Base-by-base conservation (phyloP, 2,888 invertebrate genomes). In the Drosophila limbata region DNA sequence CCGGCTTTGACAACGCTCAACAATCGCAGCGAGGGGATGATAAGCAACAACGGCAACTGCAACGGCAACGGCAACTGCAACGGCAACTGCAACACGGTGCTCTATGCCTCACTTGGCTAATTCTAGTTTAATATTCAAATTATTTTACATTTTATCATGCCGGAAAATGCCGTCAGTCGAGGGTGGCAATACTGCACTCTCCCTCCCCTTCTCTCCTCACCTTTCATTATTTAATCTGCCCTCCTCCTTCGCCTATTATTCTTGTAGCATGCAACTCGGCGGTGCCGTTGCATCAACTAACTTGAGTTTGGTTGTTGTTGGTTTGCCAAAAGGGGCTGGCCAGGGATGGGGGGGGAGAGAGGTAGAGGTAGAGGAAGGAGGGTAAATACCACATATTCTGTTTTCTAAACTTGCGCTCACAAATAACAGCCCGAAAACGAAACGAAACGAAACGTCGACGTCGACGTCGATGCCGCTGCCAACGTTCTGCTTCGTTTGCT, bases 41-140 rank as follows among this genome's bases (percentile, higher is more conserved):
- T 19, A 45, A 40, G 55, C 48, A 40, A 39, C 45, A 35, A 39
- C 52, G 17, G 52, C 31, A 19, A 42, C 13, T 5, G 25, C 6
- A 35, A 55, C 17, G 15, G 13, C 21, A 21, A 19, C 19, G 1
- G 37, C 44, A 17, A 31, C 45, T 9, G 52, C 39, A 19, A 50
- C 31, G 9, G 50, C 35, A 52, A 39, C 64, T 19, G 44, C 53
- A 50, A 21, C 40, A 39, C 44, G 33, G 78, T 72, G 81, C 74
- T 44, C 63, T 81, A 81, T 84, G 86, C 77, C 73, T 82, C 78
- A 87, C 73, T 81, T 79, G 82, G 72, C 79, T 79, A 85, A 87
- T 87, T 84, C 77, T 69, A 72, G 75, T 82, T 81, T 79, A 81
- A 87, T 84, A 87, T 87, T 85, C 79, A 84, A 84, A 84, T 84